phyloP scores from a whole-genome alignment of 2,113 vertebrate genomes.

The Petromus typicus region DNA sequence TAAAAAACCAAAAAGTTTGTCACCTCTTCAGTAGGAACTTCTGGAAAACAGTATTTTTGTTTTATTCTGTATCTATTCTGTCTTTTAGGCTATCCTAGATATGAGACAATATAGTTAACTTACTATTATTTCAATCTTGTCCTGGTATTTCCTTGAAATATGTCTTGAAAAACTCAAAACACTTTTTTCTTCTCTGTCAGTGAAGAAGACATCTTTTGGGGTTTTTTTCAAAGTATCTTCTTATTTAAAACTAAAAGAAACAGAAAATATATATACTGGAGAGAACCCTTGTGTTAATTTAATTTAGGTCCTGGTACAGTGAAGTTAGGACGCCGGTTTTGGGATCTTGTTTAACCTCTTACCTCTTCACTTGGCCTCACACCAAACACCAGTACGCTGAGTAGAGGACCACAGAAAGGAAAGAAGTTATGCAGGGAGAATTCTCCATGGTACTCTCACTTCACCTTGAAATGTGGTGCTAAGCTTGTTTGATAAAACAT shows the following conservation, averaged over 20 bases:
- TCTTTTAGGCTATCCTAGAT: background rate
- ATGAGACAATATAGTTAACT: background rate
- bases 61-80: background rate
- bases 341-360: background rate
- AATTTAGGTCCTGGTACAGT: background rate
- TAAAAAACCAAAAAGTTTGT: background rate
- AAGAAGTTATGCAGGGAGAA: background rate
- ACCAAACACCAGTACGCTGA: background rate
- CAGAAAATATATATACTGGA: background rate
- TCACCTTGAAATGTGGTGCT: background rate
- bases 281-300: background rate
- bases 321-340: background rate
- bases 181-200: background rate
- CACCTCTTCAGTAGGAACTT: background rate
- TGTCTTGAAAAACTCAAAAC: background rate
- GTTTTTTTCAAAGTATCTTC: background rate
- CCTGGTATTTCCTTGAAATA: background rate
- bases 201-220: background rate
- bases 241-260: background rate
- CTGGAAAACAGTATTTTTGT: background rate
- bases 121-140: background rate
- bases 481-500: background rate
- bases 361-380: background rate
- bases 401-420: background rate
- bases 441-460: background rate